Percentiles rank a stretch among this genome's conserved stretches.
Evolutionary conservation across 2,888 invertebrate species (phyloP).

Genomic region (Drepanosiphum platanoidis): DNA sequence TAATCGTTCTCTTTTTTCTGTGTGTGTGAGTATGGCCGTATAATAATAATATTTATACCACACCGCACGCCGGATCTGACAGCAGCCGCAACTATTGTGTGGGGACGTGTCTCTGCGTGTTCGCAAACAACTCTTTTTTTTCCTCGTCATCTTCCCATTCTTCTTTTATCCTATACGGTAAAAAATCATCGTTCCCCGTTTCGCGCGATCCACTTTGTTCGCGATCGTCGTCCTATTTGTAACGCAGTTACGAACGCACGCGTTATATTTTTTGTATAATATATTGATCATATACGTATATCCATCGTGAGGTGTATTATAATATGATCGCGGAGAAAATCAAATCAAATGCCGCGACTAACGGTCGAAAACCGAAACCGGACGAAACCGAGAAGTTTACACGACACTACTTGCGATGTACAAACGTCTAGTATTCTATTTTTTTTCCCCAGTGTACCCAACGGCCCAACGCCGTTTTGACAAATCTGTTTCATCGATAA

Average conservation of each 20-base stretch:
- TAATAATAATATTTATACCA: neutral
- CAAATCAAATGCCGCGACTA: too few species aligned
- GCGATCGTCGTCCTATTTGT: conserved; percentile 14
- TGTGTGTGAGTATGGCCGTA: neutral
- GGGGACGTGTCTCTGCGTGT: neutral
- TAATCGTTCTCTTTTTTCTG: conserved; percentile 31
- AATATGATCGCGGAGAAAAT: too few species aligned
- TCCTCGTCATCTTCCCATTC: neutral
- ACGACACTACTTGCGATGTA: too few species aligned
- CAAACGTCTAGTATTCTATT: too few species aligned
- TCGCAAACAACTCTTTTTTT: conserved; percentile 38
- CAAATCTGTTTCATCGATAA: too few species aligned
- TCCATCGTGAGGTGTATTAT: too few species aligned
- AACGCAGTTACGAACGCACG: neutral
- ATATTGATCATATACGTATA: too few species aligned
- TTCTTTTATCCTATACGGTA: neutral
- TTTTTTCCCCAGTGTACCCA: too few species aligned
- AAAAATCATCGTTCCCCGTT: neutral
- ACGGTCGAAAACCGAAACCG: too few species aligned
- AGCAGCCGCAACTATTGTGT: conserved; percentile 11
- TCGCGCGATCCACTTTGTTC: conserved; percentile 1
- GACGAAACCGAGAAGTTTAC: too few species aligned
- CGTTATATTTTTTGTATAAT: too few species aligned
- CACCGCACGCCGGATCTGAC: conserved; percentile 2
- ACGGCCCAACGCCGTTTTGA: too few species aligned